phyloP scores from a whole-genome alignment of 92 coral and sea anemone species.

The Isaurus tuberculatus region DNA sequence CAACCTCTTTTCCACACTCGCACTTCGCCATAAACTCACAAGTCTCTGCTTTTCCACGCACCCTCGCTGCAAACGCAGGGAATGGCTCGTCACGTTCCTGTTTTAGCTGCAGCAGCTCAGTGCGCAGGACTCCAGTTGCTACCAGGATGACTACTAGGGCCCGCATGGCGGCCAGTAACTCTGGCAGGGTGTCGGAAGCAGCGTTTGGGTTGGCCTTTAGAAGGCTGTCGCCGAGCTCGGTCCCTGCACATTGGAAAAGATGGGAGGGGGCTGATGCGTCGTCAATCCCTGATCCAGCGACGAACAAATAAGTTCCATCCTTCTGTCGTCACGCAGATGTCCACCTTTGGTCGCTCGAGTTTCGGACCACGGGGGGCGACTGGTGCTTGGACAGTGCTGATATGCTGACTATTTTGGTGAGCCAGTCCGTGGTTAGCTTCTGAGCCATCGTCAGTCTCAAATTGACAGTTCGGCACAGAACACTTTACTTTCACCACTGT shows the following conservation, averaged over 20 bases:
- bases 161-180: too few relatives aligned
- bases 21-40: too few relatives aligned
- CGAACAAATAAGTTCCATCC: conserved; percentile 70
- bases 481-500: conserved; percentile 12
- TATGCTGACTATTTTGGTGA: conserved; percentile 24
- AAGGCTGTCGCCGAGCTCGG: conserved; percentile 70
- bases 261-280: conserved; percentile 72
- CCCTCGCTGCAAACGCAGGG: too few relatives aligned
- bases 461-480: conserved; percentile 26
- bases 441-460: conserved; percentile 25
- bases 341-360: conserved; percentile 41
- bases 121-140: too few relatives aligned
- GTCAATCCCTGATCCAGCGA: conserved; percentile 74
- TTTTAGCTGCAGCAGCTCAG: too few relatives aligned
- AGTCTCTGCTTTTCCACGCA: too few relatives aligned
- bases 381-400: conserved; percentile 21
- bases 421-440: conserved; percentile 35
- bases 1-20: too few relatives aligned
- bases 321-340: conserved; percentile 59
- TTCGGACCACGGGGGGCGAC: conserved; percentile 4
- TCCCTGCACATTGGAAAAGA: conserved; percentile 65
- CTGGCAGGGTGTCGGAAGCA: too few relatives aligned
- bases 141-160: too few relatives aligned
- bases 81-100: too few relatives aligned
- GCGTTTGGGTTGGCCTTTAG: conserved; percentile 72